Conservation (phyloP, 2,797 vertebrate species). For the Enteromius radiatus region DNA sequence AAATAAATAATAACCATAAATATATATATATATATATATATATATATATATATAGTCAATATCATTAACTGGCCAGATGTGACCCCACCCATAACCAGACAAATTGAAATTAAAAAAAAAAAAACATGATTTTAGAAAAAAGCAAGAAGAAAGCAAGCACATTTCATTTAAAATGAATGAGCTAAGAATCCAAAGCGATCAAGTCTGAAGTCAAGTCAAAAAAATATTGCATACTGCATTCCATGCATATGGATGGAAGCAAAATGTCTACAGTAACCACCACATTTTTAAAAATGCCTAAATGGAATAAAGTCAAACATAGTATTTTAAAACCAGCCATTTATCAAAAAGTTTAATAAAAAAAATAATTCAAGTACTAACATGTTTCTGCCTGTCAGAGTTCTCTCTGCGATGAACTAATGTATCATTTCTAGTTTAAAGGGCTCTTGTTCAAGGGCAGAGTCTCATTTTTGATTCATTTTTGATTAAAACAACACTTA, state of each 20-base stretch:
- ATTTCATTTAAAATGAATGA: not conserved
- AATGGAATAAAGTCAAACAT: not conserved
- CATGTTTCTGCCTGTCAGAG: slow-evolving; percentile 16
- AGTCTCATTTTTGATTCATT: slow-evolving; percentile 72
- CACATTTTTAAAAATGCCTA: not conserved
- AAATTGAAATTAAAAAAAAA: too few species aligned
- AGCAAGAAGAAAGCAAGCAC: not conserved
- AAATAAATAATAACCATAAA: too few species aligned
- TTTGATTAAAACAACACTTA: slow-evolving; percentile 76
- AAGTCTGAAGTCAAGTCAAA: not conserved
- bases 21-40: too few species aligned
- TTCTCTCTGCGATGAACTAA: slow-evolving; percentile 61
- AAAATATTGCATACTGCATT: not conserved
- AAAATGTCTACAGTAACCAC: not conserved
- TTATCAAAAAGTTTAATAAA: not conserved
- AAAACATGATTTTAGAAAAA: not conserved
- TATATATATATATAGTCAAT: not conserved
- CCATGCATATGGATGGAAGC: not conserved
- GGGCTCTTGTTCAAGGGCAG: slow-evolving; percentile 73
- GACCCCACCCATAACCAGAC: not conserved
- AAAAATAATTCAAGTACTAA: not conserved
- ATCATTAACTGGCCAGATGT: not conserved
- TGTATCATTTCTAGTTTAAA: slow-evolving; percentile 66
- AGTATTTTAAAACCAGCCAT: slow-evolving; percentile 1
- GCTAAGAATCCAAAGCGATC: not conserved